Conservation (phyloP, 2,113 vertebrate genomes). For the Probosciger aterrimus region DNA sequence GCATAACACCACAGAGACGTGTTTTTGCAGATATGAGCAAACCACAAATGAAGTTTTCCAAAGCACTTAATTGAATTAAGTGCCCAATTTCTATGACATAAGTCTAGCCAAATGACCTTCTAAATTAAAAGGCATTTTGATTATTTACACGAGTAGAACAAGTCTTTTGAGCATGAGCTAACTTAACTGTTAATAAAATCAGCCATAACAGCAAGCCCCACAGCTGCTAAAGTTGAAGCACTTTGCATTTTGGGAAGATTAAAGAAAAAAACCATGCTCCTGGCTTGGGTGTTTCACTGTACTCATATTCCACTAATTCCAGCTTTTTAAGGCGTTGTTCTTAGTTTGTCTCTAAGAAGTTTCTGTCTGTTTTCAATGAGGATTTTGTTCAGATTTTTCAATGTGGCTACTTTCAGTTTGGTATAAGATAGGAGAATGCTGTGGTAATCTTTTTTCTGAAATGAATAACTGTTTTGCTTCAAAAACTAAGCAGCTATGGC, state of each 20-base stretch:
- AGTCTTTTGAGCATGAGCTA: neutral
- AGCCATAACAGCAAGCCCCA: neutral
- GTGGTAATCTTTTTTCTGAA: neutral
- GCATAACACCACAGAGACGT: neutral
- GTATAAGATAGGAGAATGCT: neutral
- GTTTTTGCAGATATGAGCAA: neutral
- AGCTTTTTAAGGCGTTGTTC: neutral
- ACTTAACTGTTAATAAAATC: neutral
- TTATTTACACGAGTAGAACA: neutral
- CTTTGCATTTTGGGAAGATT: neutral
- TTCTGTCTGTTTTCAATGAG: neutral
- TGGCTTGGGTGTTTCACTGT: neutral
- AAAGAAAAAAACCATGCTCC: neutral
- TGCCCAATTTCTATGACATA: neutral
- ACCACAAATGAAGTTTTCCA: neutral
- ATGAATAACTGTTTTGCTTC: neutral
- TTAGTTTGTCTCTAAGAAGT: neutral
- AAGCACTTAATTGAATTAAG: neutral
- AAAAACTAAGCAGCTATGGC: neutral
- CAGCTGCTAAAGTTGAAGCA: neutral
- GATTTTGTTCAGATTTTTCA: neutral
- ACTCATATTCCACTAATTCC: neutral
- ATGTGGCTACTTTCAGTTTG: neutral
- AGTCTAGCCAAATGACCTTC: neutral
- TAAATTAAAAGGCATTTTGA: neutral